phyloP scores from a whole-genome alignment of 2,888 invertebrate genomes.

The Unio pictorum region DNA sequence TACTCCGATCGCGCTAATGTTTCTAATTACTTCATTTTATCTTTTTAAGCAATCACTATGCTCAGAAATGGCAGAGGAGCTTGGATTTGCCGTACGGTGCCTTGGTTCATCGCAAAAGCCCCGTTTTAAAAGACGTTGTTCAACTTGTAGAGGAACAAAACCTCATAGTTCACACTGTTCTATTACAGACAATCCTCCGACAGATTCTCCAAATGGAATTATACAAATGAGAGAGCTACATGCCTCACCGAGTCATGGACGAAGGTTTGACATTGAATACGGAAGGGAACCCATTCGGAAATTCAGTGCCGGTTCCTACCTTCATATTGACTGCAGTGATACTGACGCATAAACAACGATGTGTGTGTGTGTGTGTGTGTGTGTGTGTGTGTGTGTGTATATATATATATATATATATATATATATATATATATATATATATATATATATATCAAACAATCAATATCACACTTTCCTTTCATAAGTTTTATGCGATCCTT shows the following conservation, averaged over 20 bases:
- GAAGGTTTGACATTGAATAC: slow-evolving; percentile 51
- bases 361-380: too few species aligned
- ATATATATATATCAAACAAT: too few species aligned
- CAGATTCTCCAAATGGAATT: slow-evolving; percentile 56
- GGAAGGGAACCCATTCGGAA: slow-evolving; percentile 41
- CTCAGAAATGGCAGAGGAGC: slow-evolving; percentile 94
- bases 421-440: too few species aligned
- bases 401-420: too few species aligned
- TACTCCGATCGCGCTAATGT: background rate
- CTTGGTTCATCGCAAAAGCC: slow-evolving; percentile 88
- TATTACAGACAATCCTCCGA: slow-evolving; percentile 17
- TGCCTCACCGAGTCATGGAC: slow-evolving; percentile 27
- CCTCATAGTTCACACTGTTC: slow-evolving; percentile 28
- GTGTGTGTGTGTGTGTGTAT: too few species aligned
- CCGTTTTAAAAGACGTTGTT: slow-evolving; percentile 44
- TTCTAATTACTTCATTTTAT: background rate
- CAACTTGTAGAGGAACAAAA: slow-evolving; percentile 49
- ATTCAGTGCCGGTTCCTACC: slow-evolving; percentile 56
- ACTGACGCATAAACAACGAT: slow-evolving; percentile 48
- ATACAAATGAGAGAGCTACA: slow-evolving; percentile 53
- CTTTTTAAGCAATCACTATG: slow-evolving; percentile 84
- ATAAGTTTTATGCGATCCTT: too few species aligned
- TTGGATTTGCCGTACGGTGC: slow-evolving; percentile 91
- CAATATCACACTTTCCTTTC: too few species aligned
- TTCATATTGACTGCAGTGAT: slow-evolving; percentile 63